phyloP scores from a whole-genome alignment of 2,797 vertebrate genomes.

The Oreortyx pictus region DNA sequence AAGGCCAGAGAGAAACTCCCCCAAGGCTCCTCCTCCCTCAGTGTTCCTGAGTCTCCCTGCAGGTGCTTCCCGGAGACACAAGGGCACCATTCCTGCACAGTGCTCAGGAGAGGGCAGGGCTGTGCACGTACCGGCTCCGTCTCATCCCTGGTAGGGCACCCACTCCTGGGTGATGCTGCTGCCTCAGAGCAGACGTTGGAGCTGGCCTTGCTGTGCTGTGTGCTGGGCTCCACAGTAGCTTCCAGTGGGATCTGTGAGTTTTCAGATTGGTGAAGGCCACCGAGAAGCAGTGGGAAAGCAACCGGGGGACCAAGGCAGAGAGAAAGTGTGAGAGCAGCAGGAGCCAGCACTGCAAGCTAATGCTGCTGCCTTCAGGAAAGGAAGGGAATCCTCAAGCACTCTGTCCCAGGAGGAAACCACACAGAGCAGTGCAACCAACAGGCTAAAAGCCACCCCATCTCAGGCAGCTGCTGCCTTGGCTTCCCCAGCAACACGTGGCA shows the following conservation, averaged over 20 bases:
- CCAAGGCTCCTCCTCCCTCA: accelerated
- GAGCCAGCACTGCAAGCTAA: background rate
- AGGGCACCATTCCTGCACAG: background rate
- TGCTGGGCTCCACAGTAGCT: accelerated
- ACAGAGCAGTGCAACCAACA: background rate
- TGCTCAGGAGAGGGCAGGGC: background rate
- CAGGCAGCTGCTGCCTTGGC: accelerated
- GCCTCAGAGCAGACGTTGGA: accelerated
- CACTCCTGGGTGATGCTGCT: accelerated
- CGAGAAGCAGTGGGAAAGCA: background rate
- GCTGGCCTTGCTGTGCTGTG: background rate
- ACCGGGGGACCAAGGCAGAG: background rate
- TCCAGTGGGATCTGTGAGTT: accelerated
- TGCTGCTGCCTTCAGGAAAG: background rate
- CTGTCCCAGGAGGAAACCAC: accelerated
- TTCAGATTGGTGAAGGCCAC: background rate
- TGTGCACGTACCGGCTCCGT: accelerated
- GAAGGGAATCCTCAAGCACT: background rate
- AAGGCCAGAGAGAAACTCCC: background rate
- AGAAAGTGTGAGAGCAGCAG: accelerated
- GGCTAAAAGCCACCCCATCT: accelerated
- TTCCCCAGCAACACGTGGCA: accelerated
- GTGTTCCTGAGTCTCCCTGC: background rate
- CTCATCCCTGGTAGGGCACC: accelerated
- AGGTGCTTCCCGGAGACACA: too few relatives aligned